Evolutionary conservation across 2,888 invertebrate species (phyloP).

Genomic region (Anodontia alba): DNA sequence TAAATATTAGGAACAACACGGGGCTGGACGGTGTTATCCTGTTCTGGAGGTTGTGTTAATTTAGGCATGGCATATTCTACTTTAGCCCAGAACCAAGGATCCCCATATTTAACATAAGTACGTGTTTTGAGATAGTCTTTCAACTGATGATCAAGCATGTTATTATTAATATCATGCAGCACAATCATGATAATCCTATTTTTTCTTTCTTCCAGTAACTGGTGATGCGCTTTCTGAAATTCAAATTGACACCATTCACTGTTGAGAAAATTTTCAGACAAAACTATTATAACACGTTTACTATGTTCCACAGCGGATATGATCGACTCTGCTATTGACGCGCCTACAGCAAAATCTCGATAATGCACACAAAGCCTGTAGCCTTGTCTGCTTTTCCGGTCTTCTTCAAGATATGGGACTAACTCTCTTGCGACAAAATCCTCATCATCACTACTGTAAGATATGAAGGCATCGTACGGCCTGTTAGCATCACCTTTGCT

Average conservation of each 20-base stretch:
- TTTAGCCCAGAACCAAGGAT: conserved; percentile 11
- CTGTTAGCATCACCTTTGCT: conserved; percentile 31
- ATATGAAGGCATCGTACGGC: conserved; percentile 94
- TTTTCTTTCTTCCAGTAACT: conserved; percentile 90
- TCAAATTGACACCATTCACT: conserved; percentile 96
- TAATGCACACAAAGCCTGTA: conserved; percentile 85
- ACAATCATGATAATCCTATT: conserved; percentile 92
- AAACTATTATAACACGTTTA: conserved; percentile 93
- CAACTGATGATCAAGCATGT: conserved; percentile 86
- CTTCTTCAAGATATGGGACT: conserved; percentile 92
- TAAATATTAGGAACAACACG: not conserved
- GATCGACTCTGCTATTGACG: conserved; percentile 92
- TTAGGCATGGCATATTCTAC: conserved; percentile 3
- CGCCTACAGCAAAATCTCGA: conserved; percentile 75
- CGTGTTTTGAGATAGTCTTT: conserved; percentile 32
- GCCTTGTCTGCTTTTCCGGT: conserved; percentile 86
- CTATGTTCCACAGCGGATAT: conserved; percentile 94
- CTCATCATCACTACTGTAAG: conserved; percentile 92
- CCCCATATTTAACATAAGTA: conserved; percentile 8
- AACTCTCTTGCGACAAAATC: conserved; percentile 94
- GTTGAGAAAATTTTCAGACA: conserved; percentile 95
- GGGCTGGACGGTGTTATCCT: not conserved
- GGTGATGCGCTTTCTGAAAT: conserved; percentile 94
- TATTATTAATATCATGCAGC: conserved; percentile 92
- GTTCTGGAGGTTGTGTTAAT: not conserved